These are phyloP conservation scores for Quiscalus mexicanus DNA, from an alignment of 2,113 vertebrate genomes.

Conservation along the genomic window DNA sequence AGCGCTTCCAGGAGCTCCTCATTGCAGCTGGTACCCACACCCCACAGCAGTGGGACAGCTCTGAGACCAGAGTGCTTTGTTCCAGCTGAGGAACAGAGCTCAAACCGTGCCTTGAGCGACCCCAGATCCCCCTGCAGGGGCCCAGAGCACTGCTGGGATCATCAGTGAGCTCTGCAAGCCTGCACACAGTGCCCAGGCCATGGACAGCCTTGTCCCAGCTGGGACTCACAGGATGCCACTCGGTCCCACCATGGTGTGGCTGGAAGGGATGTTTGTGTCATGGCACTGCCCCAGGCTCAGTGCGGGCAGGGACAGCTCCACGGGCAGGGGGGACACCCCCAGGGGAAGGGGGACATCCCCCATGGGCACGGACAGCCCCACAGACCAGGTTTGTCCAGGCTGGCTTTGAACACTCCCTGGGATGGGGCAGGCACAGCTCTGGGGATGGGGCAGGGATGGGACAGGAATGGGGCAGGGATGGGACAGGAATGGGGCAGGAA, in stretches of 20 bases:
- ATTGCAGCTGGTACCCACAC: not conserved
- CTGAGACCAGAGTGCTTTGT: accelerated
- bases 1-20: not conserved
- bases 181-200: accelerated
- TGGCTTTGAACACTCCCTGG: not conserved
- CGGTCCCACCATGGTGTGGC: accelerated
- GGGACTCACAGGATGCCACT: accelerated
- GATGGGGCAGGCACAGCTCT: no score
- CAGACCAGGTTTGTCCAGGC: no score
- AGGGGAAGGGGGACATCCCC: no score
- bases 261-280: not conserved
- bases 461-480: no score
- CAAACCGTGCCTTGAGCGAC: accelerated
- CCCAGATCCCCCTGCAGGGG: not conserved
- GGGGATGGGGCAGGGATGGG: no score
- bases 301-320: not conserved
- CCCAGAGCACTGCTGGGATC: accelerated
- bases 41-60: not conserved
- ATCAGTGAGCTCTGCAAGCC: accelerated
- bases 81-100: not conserved
- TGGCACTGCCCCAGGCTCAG: not conserved
- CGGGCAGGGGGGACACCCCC: no score
- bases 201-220: no score
- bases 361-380: no score
- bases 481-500: not conserved